Evolutionary conservation across 2,888 invertebrate species (phyloP), one percentile per base, ranked within the genome.

Genomic region (Diaprepes abbreviatus): DNA sequence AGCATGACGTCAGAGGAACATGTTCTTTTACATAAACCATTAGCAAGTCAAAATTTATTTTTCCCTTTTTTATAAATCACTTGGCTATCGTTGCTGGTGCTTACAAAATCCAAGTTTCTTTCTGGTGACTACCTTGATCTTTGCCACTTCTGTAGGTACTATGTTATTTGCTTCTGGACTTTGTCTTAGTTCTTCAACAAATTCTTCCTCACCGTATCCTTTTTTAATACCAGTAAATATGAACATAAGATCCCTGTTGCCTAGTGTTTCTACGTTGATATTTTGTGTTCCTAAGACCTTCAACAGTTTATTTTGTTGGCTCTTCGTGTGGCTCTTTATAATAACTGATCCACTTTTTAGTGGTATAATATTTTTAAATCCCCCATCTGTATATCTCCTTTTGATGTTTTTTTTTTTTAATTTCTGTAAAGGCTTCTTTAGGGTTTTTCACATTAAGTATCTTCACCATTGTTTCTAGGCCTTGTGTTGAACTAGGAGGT

Each of bases 21-120:
- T 33, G 10, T 10, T 33, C 33, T 33, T 33, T 3, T 6, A 33
- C 10, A 33, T 33, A 33, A 3, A 28, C 28, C 3, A 6, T 28
- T 3, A 28, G 3, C 6, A 28, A 28, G 28, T 28, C 28, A 28
- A 10, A 10, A 33, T 33, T 33, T 9, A 33, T 33, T 10, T 33
- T 33, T 33, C 33, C 10, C 9, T n/a, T 4, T 33, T 33, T 33
- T 33, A 33, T 2, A 33, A 33, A 33, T 10, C 33, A 33, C 10
- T 33, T 33, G 10, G 33, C 33, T 6, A 33, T 33, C 2, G 5
- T 33, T 9, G 33, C 9, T 6, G 33, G 5, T 33, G 33, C 33
- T 9, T 33, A 16, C 6, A 54, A 17, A 31, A 54, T 33, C 33
- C 52, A 54, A 7, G 33, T 54, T 54, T 54, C 52, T 33, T 31